Percentiles rank a stretch among this genome's conserved stretches.
These are phyloP conservation scores for Bolinopsis microptera DNA, from an alignment of 37 sponge, comb jelly and placozoan genomes.

Conservation along the genomic window DNA sequence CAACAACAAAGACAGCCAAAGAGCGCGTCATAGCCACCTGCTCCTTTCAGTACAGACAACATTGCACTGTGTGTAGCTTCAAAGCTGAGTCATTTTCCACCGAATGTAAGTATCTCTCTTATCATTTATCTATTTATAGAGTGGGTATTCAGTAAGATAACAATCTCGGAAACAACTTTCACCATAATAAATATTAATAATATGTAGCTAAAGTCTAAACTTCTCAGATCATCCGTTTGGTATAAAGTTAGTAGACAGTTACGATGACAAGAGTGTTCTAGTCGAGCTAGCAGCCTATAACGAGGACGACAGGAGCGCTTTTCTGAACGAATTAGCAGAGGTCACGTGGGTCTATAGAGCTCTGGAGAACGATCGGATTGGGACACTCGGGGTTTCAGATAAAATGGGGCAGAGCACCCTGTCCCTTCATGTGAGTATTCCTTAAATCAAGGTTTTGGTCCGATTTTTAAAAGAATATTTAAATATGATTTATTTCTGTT, in stretches of 20 bases:
- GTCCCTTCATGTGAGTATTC: slow-evolving; percentile 11
- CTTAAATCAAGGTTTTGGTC: neutral
- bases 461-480: neutral
- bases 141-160: too few relatives aligned
- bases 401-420: slow-evolving; percentile 43
- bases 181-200: too few relatives aligned
- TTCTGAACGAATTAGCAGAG: neutral
- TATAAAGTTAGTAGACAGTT: neutral
- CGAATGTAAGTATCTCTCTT: neutral
- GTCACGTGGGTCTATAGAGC: slow-evolving; percentile 47
- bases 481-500: neutral
- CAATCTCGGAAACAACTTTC: too few relatives aligned
- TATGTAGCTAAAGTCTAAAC: too few relatives aligned
- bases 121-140: too few relatives aligned
- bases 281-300: neutral
- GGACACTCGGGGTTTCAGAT: slow-evolving; percentile 13
- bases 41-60: neutral
- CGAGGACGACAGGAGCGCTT: slow-evolving; percentile 7
- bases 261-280: slow-evolving; percentile 6
- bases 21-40: slow-evolving; percentile 10
- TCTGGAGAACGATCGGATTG: slow-evolving; percentile 28
- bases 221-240: slow-evolving; percentile 15
- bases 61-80: neutral
- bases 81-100: slow-evolving; percentile 48
- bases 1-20: slow-evolving; percentile 2